Base-by-base conservation (phyloP, 2,888 invertebrate species). In the Cantharis nigra region DNA sequence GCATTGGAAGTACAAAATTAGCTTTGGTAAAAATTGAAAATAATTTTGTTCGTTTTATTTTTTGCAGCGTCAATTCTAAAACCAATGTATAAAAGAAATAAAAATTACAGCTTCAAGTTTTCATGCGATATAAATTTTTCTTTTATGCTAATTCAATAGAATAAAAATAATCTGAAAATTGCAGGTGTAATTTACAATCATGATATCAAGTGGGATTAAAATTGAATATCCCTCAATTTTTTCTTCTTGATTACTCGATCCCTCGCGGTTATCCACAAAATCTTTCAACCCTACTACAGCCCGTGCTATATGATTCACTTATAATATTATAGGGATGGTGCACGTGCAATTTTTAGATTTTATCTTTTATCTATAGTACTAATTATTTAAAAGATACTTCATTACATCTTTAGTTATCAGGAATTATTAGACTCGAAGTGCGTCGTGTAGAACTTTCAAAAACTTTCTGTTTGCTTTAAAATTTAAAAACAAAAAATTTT, bases 121-220 rank as follows among this genome's bases (percentile, higher is more conserved):
- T n/a, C 49, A 49, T 13, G 49, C 49, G n/a, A 49, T 49, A n/a
- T 49, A 49, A 13, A 14, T 23, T 20, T 64, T 65, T 67, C 23
- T 7, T 67, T 67, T 67, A 23, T 67, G 20, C n/a, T 11, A 49
- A 49, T 23, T n/a, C 65, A 20, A 67, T 11, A 18, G 23, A 18
- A 23, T 78, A 72, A 78, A 75, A 72, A 72, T 78, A 78, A 78
- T 64, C 75, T 69, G 18, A 76, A 76, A 78, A 78, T 78, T 78
- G 73, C 78, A 76, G 78, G 76, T 76, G 74, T 74, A 76, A 78
- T 78, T 78, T 78, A 64, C 71, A 76, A 70, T 78, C 78, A 78
- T 76, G 74, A 78, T 76, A 78, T 76, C 78, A 78, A 78, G 78
- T 67, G 49, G 77, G 75, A 79, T 79, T 79, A 79, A 75, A 77